phyloP scores from a whole-genome alignment of 2,888 invertebrate genomes.

The Octodonta nipae region DNA sequence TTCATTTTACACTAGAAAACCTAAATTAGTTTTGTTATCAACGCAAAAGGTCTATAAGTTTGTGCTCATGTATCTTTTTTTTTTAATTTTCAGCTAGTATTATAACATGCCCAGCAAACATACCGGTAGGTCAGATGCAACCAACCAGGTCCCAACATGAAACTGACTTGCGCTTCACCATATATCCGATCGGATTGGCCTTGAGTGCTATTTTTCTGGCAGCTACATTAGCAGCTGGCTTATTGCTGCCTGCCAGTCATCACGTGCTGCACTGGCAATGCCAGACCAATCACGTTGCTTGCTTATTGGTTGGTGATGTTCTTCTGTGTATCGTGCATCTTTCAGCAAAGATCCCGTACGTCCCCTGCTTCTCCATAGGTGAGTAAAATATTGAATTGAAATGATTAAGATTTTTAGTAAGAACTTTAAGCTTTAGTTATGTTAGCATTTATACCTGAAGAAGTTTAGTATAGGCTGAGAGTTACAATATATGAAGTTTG shows the following conservation, averaged over 20 bases:
- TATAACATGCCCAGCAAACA: slow-evolving; percentile 48
- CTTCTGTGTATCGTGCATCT: slow-evolving; percentile 67
- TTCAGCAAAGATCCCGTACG: slow-evolving; percentile 46
- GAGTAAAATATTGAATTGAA: too few relatives aligned
- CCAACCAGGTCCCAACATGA: slow-evolving; percentile 14
- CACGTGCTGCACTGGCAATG: slow-evolving; percentile 81
- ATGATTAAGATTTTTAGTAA: too few relatives aligned
- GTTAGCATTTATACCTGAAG: too few relatives aligned
- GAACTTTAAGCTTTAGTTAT: too few relatives aligned
- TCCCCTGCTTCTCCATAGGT: slow-evolving; percentile 56
- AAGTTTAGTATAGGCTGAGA: too few relatives aligned
- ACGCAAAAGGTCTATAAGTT: too few relatives aligned
- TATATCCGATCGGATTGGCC: slow-evolving; percentile 66
- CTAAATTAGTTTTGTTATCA: too few relatives aligned
- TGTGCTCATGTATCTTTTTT: too few relatives aligned
- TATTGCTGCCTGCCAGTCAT: slow-evolving; percentile 67
- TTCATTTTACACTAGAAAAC: too few relatives aligned
- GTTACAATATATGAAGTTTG: too few relatives aligned
- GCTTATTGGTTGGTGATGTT: slow-evolving; percentile 68
- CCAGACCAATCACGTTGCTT: slow-evolving; percentile 75
- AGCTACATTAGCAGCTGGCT: slow-evolving; percentile 66
- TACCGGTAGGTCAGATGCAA: slow-evolving; percentile 25
- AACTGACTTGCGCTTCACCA: slow-evolving; percentile 47
- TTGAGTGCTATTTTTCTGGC: slow-evolving; percentile 70
- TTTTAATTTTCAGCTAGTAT: slow-evolving; percentile 43